A percentile compares a stretch with the other conserved stretches of the same genome.
Conservation (phyloP, 2,888 invertebrate genomes). For the Panzeria rudis region DNA sequence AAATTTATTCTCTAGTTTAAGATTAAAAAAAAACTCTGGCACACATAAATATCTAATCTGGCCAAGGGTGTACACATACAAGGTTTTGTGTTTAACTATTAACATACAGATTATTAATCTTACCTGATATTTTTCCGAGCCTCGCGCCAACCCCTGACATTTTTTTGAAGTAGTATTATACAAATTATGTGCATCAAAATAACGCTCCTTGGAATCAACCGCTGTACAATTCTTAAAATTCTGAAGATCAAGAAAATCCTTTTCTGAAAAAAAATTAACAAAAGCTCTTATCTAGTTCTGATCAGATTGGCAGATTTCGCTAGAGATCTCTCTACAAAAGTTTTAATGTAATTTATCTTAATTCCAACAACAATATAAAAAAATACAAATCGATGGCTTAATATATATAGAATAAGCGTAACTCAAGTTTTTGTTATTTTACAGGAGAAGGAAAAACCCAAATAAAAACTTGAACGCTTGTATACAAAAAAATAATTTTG, state of each 20-base stretch:
- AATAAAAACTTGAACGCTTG: too few relatives aligned
- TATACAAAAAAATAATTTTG: too few relatives aligned
- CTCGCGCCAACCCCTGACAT: slow-evolving; percentile 77
- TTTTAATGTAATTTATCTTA: neutral
- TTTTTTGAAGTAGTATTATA: slow-evolving; percentile 81
- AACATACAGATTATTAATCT: neutral
- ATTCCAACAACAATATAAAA: too few relatives aligned
- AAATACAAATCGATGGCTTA: too few relatives aligned
- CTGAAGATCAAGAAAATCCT: slow-evolving; percentile 76
- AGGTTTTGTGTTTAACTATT: too few relatives aligned
- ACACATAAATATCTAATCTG: too few relatives aligned
- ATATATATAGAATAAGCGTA: too few relatives aligned
- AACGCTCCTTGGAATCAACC: slow-evolving; percentile 85
- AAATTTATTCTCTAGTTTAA: too few relatives aligned
- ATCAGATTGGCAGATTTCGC: neutral
- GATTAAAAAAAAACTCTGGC: too few relatives aligned
- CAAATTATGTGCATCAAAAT: slow-evolving; percentile 84
- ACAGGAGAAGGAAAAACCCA: too few relatives aligned
- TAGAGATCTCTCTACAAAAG: neutral
- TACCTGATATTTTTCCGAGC: slow-evolving; percentile 64
- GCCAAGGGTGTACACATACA: too few relatives aligned
- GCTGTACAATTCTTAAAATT: slow-evolving; percentile 84
- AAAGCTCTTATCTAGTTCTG: neutral
- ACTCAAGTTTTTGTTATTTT: too few relatives aligned
- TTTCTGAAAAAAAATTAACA: slow-evolving; percentile 63